A percentile compares a stretch with the other conserved stretches of the same genome.
phyloP scores from a whole-genome alignment of 2,113 vertebrate species.

The Potamarius usumacintae region DNA sequence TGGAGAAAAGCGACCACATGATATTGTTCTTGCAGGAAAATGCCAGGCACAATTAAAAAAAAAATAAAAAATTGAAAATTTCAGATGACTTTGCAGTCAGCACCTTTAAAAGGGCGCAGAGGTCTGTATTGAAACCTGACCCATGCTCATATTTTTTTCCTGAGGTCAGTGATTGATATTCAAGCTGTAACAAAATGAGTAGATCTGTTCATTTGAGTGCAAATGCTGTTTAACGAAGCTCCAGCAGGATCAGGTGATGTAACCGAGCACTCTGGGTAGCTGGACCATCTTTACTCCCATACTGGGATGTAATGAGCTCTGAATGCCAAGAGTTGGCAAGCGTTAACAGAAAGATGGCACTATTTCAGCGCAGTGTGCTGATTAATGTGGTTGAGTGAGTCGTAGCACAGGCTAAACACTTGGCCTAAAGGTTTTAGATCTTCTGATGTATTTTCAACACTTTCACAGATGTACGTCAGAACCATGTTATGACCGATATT shows the following conservation, averaged over 20 bases:
- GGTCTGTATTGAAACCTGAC: neutral
- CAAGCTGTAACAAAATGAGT: neutral
- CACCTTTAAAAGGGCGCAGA: neutral
- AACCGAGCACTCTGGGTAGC: neutral
- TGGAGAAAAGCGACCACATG: no score
- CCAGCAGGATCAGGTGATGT: neutral
- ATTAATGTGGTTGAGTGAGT: neutral
- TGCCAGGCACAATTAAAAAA: no score
- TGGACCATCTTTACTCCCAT: slow-evolving; percentile 15
- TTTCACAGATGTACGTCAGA: neutral
- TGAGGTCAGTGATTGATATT: neutral
- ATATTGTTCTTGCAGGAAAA: no score
- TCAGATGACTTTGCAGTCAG: no score
- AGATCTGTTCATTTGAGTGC: neutral
- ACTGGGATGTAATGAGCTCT: slow-evolving; percentile 18
- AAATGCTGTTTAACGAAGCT: neutral
- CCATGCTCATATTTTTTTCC: neutral
- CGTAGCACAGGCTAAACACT: neutral
- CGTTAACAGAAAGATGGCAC: slow-evolving; percentile 7
- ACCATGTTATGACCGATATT: neutral
- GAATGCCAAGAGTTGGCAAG: slow-evolving; percentile 15
- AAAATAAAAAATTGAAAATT: no score
- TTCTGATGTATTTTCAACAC: neutral
- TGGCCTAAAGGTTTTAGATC: neutral
- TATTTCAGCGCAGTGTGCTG: neutral